phyloP scores from a whole-genome alignment of 2,113 vertebrate species.

The Upupa epops region DNA sequence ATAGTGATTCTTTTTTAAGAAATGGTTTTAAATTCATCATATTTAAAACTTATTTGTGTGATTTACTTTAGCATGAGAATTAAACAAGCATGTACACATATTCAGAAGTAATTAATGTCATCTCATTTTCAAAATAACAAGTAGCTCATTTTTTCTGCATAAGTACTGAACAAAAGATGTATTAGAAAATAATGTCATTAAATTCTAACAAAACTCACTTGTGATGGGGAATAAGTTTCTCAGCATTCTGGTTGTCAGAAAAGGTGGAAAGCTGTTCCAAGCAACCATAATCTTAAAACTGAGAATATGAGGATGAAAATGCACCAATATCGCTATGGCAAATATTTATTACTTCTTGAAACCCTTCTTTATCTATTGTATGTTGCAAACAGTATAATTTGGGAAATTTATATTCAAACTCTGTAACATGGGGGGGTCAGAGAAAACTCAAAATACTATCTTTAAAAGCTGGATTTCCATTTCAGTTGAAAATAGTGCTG shows the following conservation, averaged over 20 bases:
- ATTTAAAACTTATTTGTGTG: background rate
- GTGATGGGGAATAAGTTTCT: background rate
- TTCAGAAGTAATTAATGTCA: background rate
- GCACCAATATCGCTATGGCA: background rate
- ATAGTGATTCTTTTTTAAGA: background rate
- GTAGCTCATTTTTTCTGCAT: background rate
- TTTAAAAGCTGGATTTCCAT: background rate
- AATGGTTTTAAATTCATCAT: background rate
- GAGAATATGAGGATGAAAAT: background rate
- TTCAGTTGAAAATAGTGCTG: background rate
- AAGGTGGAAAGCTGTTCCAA: background rate
- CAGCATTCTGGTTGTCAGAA: background rate
- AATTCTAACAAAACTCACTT: background rate
- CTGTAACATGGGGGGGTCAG: no score
- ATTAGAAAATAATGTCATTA: background rate
- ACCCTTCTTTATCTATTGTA: background rate
- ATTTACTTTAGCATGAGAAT: background rate
- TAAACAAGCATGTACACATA: background rate
- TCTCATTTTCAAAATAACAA: background rate
- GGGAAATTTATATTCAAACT: background rate
- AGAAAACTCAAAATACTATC: background rate
- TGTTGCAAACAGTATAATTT: background rate
- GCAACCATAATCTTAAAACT: background rate
- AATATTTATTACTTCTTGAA: background rate
- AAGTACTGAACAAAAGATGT: background rate